Evolutionary conservation across 2,113 vertebrate species (phyloP).

Genomic region (Ardeotis arabs): DNA sequence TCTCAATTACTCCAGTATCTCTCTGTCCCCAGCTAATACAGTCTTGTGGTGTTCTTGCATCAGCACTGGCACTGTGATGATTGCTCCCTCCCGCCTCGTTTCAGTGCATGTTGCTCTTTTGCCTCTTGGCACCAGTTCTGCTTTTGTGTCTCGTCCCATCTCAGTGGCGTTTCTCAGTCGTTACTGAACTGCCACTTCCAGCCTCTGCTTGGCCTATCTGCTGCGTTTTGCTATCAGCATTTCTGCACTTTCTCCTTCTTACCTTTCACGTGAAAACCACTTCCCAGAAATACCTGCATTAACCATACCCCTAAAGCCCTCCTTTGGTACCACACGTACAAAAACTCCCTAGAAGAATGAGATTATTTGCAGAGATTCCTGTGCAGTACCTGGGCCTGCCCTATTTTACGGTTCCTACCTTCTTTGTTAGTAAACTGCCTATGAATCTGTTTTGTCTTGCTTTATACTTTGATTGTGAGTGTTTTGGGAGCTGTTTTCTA

Average conservation of each 20-base stretch:
- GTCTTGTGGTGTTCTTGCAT: not conserved
- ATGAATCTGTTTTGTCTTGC: not conserved
- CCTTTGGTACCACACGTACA: not conserved
- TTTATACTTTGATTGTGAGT: not conserved
- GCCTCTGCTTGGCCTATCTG: not conserved
- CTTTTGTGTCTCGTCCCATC: not conserved
- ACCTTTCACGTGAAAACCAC: not conserved
- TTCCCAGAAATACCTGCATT: not conserved
- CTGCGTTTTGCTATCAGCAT: not conserved
- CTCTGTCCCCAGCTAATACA: not conserved
- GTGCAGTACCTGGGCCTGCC: not conserved
- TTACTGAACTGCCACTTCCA: not conserved
- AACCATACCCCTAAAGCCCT: not conserved
- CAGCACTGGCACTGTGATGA: fast-evolving
- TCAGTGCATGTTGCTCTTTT: fast-evolving
- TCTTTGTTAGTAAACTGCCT: not conserved
- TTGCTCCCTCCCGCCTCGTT: not conserved
- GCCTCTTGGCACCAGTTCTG: not conserved
- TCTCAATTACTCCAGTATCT: not conserved
- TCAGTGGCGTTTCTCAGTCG: not conserved
- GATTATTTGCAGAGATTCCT: not conserved
- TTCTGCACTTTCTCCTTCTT: not conserved
- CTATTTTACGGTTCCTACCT: not conserved
- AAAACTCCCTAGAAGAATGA: not conserved
- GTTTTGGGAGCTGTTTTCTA: not conserved